Conservation (phyloP, 2,797 vertebrate genomes). For the Cirrhinus molitorella region DNA sequence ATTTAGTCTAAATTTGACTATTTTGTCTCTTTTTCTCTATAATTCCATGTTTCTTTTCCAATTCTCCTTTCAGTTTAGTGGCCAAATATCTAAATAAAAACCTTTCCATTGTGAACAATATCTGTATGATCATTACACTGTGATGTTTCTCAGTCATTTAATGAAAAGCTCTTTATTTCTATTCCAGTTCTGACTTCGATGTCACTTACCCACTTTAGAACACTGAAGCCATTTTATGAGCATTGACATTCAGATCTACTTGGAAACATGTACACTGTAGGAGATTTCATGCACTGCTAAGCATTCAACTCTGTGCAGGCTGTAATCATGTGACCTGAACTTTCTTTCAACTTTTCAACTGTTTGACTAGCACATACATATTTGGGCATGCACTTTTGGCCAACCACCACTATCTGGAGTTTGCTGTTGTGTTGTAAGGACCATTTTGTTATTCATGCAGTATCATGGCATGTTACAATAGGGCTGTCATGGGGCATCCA, state of each 20-base stretch:
- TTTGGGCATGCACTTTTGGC: not conserved
- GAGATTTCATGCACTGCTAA: constrained; percentile 15
- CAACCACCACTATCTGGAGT: not conserved
- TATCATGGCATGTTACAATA: not conserved
- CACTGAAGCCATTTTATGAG: not conserved
- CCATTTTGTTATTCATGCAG: not conserved
- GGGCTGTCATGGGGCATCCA: not conserved
- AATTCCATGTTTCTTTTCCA: not conserved
- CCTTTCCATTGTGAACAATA: not conserved
- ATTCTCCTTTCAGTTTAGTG: not conserved
- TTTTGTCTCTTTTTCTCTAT: not conserved
- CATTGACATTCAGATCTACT: constrained; percentile 7
- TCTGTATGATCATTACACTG: not conserved
- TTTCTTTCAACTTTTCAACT: not conserved
- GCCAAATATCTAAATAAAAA: not conserved
- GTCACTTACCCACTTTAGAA: not conserved
- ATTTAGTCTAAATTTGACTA: too few species aligned
- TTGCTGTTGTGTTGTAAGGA: not conserved
- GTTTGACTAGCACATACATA: not conserved
- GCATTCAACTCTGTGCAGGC: not conserved
- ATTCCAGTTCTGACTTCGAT: not conserved
- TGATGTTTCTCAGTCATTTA: not conserved
- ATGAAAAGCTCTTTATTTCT: not conserved
- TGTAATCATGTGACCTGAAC: constrained; percentile 17
- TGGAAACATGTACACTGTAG: not conserved